Evolutionary conservation across 2,113 vertebrate genomes (phyloP).

Genomic region (Corythaixoides concolor): DNA sequence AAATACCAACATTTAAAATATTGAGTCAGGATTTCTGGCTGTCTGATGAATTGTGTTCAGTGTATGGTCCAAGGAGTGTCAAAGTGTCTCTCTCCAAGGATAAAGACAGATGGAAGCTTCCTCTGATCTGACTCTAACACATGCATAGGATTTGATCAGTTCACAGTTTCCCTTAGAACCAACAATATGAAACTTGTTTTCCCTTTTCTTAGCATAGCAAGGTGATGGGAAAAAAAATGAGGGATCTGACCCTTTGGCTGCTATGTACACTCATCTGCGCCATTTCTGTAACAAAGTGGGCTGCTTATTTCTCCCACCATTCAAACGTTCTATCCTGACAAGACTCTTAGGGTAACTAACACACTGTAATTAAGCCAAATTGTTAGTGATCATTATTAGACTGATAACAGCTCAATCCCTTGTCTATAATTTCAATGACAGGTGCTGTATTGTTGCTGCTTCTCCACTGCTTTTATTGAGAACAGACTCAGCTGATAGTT

Average conservation of each 20-base stretch:
- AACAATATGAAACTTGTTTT: background rate
- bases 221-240: background rate
- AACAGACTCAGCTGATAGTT: background rate
- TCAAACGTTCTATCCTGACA: background rate
- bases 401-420: background rate
- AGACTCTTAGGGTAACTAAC: background rate
- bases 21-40: background rate
- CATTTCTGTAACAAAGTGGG: accelerated
- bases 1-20: background rate
- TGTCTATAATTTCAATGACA: background rate
- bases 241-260: background rate
- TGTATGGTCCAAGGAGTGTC: background rate
- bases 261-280: background rate
- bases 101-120: background rate
- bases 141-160: background rate
- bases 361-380: background rate
- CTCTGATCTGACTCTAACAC: background rate
- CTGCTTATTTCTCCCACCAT: background rate
- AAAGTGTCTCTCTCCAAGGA: background rate
- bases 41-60: background rate
- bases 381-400: background rate
- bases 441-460: background rate
- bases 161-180: background rate
- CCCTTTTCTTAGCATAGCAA: background rate
- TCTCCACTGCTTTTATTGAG: background rate